These are phyloP conservation scores for Microcebus lehilahytsara DNA, from an alignment of 2,113 vertebrate species.

Conservation along the genomic window DNA sequence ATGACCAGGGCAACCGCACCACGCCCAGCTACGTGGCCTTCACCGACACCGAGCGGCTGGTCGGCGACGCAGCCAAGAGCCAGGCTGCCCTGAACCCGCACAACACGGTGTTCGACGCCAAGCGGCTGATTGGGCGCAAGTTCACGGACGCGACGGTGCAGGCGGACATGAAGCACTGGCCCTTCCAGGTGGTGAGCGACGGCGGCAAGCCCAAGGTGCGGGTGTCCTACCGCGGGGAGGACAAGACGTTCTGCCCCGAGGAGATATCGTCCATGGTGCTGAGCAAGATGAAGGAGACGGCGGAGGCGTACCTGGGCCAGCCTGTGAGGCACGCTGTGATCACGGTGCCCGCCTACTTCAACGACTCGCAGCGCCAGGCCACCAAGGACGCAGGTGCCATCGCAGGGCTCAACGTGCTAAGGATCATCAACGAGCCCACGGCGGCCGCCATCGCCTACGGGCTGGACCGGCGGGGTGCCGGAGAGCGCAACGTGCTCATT, in stretches of 20 bases:
- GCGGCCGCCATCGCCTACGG: slow-evolving; percentile 90
- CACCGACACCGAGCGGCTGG: slow-evolving; percentile 88
- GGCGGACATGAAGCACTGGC: slow-evolving; percentile 90
- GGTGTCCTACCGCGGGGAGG: slow-evolving; percentile 89
- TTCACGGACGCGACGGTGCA: slow-evolving; percentile 87
- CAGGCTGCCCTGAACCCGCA: slow-evolving; percentile 90
- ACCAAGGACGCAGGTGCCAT: slow-evolving; percentile 90
- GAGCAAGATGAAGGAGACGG: slow-evolving; percentile 92
- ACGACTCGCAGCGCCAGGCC: slow-evolving; percentile 90
- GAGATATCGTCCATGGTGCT: slow-evolving; percentile 91
- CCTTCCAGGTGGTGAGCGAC: slow-evolving; percentile 89
- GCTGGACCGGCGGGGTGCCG: slow-evolving; percentile 80
- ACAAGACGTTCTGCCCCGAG: slow-evolving; percentile 86
- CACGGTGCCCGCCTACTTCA: slow-evolving; percentile 91
- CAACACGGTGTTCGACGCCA: slow-evolving; percentile 90
- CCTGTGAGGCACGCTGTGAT: slow-evolving; percentile 87
- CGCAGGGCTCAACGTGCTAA: slow-evolving; percentile 87
- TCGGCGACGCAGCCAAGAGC: slow-evolving; percentile 90
- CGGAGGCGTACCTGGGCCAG: slow-evolving; percentile 90
- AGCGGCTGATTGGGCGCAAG: slow-evolving; percentile 88
- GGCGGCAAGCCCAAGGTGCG: slow-evolving; percentile 87
- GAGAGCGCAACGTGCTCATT: slow-evolving; percentile 89
- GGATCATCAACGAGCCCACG: slow-evolving; percentile 90
- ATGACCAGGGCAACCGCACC: slow-evolving; percentile 90
- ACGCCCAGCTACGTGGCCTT: slow-evolving; percentile 91